Conservation (phyloP, 2,888 invertebrate genomes). For the Cybosia mesomella region DNA sequence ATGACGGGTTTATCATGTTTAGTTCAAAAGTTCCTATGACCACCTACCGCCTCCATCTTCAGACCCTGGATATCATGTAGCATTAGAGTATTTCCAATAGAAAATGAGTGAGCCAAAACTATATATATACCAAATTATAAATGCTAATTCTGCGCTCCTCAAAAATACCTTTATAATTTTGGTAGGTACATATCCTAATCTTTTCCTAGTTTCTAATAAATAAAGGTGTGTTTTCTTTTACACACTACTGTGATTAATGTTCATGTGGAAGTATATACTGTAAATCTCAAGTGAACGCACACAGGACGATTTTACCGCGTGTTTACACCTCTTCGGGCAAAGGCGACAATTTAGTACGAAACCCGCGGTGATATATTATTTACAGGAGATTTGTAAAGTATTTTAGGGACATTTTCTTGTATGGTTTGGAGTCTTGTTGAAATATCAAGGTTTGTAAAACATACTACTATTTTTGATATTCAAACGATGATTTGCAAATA, state of each 20-base stretch:
- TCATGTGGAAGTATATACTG: constrained; percentile 18
- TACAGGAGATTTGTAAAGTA: constrained; percentile 25
- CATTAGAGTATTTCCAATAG: no score
- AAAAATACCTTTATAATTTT: neutral
- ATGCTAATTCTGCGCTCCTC: neutral
- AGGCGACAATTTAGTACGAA: constrained; percentile 35
- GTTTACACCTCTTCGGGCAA: constrained; percentile 31
- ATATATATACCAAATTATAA: no score
- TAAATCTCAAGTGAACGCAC: constrained; percentile 42
- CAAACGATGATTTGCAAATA: no score
- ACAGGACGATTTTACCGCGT: constrained; percentile 37
- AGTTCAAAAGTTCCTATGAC: no score
- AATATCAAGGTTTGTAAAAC: neutral
- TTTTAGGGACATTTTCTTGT: constrained; percentile 21
- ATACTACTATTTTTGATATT: no score
- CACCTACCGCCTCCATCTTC: no score
- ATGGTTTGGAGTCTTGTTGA: neutral
- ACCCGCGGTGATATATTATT: constrained; percentile 24
- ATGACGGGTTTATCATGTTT: no score
- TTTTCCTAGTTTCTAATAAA: neutral
- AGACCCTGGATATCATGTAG: no score
- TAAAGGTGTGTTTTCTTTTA: constrained; percentile 14
- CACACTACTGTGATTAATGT: constrained; percentile 43
- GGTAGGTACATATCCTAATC: neutral
- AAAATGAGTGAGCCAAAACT: no score